phyloP scores from a whole-genome alignment of 1,140 invertebrate genomes.

The Theocolax elegans region DNA sequence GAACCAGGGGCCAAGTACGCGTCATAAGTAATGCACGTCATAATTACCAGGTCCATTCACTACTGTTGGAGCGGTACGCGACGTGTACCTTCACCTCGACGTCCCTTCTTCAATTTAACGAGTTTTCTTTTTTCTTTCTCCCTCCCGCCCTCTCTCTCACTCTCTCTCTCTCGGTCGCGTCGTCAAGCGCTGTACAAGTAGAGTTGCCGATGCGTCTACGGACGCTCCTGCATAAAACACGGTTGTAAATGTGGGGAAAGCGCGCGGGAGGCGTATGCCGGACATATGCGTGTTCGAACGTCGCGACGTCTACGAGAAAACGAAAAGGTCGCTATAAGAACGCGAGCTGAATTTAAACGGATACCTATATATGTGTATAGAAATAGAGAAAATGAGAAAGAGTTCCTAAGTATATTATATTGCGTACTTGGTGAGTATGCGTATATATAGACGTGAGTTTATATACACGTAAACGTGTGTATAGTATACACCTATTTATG shows the following conservation, averaged over 20 bases:
- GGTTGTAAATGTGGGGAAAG: conserved; percentile 43
- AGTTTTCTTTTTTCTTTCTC: conserved; percentile 47
- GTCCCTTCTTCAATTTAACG: conserved; percentile 56
- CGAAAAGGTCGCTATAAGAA: neutral
- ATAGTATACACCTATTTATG: conserved; percentile 5
- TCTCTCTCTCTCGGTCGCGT: neutral
- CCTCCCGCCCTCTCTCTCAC: neutral
- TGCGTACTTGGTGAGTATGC: too few relatives aligned
- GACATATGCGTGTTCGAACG: neutral
- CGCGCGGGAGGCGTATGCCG: neutral
- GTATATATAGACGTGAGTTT: too few relatives aligned
- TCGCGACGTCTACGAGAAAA: neutral
- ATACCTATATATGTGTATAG: too few relatives aligned
- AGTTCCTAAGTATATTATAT: too few relatives aligned
- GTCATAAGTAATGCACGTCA: conserved; percentile 60
- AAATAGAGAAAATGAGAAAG: too few relatives aligned
- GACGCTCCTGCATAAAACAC: conserved; percentile 59
- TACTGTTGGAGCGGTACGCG: too few relatives aligned
- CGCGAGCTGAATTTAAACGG: conserved; percentile 35
- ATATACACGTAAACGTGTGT: neutral
- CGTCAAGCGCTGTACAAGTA: too few relatives aligned
- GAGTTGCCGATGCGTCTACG: conserved; percentile 45
- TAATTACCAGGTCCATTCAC: conserved; percentile 59
- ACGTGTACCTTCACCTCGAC: too few relatives aligned
- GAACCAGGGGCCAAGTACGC: conserved; percentile 45